Conservation (phyloP, 2,113 vertebrate species). For the Poeciliopsis prolifica region DNA sequence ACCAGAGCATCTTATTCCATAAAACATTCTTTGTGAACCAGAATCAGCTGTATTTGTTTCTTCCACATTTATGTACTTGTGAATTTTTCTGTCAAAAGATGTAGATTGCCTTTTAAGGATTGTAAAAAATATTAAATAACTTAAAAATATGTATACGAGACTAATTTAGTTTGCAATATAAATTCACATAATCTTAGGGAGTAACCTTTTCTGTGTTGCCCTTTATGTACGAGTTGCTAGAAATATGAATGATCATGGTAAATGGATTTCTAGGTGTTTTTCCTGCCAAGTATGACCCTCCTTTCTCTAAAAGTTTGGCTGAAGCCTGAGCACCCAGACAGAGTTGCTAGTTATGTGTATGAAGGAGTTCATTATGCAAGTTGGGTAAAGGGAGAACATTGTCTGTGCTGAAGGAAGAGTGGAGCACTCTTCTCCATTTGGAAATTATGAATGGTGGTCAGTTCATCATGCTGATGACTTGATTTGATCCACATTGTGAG, state of each 20-base stretch:
- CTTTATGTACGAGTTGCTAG: neutral
- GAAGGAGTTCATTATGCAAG: conserved; percentile 50
- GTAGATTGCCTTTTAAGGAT: neutral
- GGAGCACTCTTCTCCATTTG: conserved; percentile 55
- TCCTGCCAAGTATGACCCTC: conserved; percentile 1
- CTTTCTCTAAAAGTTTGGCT: neutral
- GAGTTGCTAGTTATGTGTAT: conserved; percentile 29
- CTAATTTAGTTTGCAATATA: neutral
- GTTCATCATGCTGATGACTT: conserved; percentile 38
- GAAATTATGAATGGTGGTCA: conserved; percentile 67
- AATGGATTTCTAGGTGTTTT: accelerated
- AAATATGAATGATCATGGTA: neutral
- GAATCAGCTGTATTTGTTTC: neutral
- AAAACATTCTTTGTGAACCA: no score
- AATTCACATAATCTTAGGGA: neutral
- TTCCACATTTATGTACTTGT: neutral
- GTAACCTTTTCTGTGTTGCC: neutral
- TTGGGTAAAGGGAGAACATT: conserved; percentile 64
- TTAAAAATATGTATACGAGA: neutral
- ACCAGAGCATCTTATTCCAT: no score
- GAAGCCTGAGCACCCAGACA: conserved; percentile 13
- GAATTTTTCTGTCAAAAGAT: neutral
- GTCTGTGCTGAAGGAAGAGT: conserved; percentile 53
- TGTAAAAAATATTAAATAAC: neutral
- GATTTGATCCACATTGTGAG: conserved; percentile 25